Evolutionary conservation across 2,888 invertebrate genomes (phyloP).

Genomic region (Xylota segnis): DNA sequence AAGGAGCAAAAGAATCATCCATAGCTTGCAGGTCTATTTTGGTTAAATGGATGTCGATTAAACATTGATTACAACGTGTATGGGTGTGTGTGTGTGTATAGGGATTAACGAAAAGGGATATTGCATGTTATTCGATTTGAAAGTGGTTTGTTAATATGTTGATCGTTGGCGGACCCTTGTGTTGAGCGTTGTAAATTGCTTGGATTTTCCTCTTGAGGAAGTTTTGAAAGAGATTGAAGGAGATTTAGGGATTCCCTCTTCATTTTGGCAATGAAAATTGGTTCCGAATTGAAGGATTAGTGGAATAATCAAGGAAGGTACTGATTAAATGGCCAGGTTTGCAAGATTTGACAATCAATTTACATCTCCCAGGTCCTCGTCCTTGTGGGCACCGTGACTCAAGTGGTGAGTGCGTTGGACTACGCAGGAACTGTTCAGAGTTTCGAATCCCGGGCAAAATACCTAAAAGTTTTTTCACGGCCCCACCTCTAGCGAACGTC

Average conservation of each 20-base stretch:
- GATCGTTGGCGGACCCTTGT: constrained; percentile 1
- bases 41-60: constrained; percentile 58
- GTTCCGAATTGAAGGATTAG: too few relatives aligned
- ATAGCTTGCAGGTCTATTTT: constrained; percentile 41
- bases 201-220: neutral
- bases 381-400: too few relatives aligned
- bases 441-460: too few relatives aligned
- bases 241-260: constrained; percentile 5
- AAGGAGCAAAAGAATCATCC: neutral
- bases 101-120: constrained; percentile 25
- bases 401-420: too few relatives aligned
- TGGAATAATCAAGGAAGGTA: too few relatives aligned
- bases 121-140: constrained; percentile 27
- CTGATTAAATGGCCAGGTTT: too few relatives aligned
- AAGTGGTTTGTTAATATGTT: constrained; percentile 9
- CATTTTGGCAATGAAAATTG: too few relatives aligned
- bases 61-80: constrained; percentile 67
- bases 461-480: too few relatives aligned
- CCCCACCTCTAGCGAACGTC: too few relatives aligned
- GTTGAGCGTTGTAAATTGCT: neutral
- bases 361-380: too few relatives aligned
- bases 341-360: too few relatives aligned
- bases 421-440: too few relatives aligned
- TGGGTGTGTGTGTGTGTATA: constrained; percentile 17
- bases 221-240: neutral